A percentile compares a stretch with the other conserved stretches of the same genome.
Evolutionary conservation across 2,797 vertebrate genomes (phyloP).

Genomic region (Rachycentron canadum): DNA sequence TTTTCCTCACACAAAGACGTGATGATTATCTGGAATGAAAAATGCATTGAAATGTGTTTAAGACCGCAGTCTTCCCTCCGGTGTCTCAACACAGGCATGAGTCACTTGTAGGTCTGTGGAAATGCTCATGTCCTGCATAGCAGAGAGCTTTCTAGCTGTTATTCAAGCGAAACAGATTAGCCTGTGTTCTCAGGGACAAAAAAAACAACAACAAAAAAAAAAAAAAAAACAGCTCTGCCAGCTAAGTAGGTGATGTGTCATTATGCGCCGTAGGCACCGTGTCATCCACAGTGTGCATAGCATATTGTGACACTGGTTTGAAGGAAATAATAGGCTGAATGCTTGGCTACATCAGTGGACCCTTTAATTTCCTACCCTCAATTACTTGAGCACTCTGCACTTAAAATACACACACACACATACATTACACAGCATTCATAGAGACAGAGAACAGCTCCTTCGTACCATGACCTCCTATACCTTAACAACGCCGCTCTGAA

Average conservation of each 20-base stretch:
- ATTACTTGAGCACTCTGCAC: constrained; percentile 8
- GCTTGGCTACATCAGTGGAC: constrained; percentile 25
- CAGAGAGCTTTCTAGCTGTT: constrained; percentile 21
- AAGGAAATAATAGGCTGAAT: constrained; percentile 49
- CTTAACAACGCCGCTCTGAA: constrained; percentile 1
- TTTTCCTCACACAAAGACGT: not conserved
- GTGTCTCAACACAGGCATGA: constrained; percentile 37
- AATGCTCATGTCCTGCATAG: constrained; percentile 19
- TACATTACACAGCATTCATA: not conserved
- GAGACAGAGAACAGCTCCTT: constrained; percentile 14
- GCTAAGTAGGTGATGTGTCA: constrained; percentile 48
- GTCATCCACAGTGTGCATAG: constrained; percentile 12
- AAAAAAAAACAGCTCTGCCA: not conserved
- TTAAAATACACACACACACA: not conserved
- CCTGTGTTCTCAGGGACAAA: constrained; percentile 28
- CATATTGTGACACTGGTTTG: constrained; percentile 39
- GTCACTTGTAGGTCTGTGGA: constrained; percentile 37
- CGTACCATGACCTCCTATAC: not conserved
- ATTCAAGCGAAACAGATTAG: constrained; percentile 39
- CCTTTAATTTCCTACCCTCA: constrained; percentile 12
- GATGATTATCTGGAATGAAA: not conserved
- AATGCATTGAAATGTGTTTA: constrained; percentile 1
- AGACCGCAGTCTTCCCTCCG: constrained; percentile 10
- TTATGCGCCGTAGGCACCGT: constrained; percentile 21
- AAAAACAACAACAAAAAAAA: too few relatives aligned